A percentile compares a stretch with the other conserved stretches of the same genome.
Conservation (phyloP, 2,888 invertebrate genomes). For the Podabrus alpinus region DNA sequence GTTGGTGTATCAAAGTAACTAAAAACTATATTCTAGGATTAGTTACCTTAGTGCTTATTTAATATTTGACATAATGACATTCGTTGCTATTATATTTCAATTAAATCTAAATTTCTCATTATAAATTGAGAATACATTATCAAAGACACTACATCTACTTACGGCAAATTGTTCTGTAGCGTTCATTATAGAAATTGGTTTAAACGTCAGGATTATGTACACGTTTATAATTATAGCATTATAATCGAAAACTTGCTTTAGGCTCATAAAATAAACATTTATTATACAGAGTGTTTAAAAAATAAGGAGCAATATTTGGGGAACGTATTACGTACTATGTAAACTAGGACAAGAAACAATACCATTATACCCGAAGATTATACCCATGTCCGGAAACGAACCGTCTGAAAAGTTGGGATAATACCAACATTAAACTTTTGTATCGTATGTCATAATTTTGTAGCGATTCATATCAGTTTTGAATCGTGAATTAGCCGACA, state of each 20-base stretch:
- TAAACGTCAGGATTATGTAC: background rate
- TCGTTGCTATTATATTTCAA: background rate
- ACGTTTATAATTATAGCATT: background rate
- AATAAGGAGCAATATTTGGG: too few species aligned
- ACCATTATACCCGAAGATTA: too few species aligned
- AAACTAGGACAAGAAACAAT: too few species aligned
- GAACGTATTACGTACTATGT: too few species aligned
- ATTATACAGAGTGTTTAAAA: too few species aligned
- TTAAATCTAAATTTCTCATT: background rate
- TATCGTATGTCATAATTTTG: too few species aligned
- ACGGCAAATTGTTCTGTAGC: background rate
- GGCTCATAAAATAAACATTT: background rate
- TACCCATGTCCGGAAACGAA: too few species aligned
- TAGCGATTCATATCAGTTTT: too few species aligned
- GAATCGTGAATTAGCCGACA: too few species aligned
- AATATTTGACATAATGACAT: background rate
- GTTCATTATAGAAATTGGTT: background rate
- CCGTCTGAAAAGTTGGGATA: too few species aligned
- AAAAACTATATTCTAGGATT: background rate
- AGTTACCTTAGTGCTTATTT: background rate
- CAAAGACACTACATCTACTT: background rate
- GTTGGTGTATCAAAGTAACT: background rate
- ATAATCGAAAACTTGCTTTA: background rate
- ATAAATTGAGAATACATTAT: background rate
- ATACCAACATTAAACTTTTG: too few species aligned